phyloP scores from a whole-genome alignment of 1,140 invertebrate genomes.

The Drosophila sproati region DNA sequence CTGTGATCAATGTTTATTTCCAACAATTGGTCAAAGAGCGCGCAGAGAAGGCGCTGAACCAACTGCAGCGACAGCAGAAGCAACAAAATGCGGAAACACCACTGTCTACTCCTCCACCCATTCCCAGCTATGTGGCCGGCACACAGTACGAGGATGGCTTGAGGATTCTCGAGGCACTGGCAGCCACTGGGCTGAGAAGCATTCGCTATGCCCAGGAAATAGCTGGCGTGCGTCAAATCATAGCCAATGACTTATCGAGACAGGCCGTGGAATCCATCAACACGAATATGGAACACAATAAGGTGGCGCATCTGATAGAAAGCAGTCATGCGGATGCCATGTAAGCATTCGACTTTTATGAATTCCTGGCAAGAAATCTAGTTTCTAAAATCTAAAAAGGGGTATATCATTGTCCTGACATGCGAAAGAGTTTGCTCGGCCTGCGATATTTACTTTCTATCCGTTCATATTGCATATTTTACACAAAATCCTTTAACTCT shows the following conservation, averaged over 20 bases:
- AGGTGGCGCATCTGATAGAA: conserved; percentile 90
- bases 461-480: neutral
- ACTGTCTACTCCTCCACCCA: neutral
- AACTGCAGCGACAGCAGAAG: conserved; percentile 46
- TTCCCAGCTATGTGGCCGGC: conserved; percentile 49
- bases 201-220: conserved; percentile 98
- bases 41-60: conserved; percentile 60
- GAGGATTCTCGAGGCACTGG: conserved; percentile 95
- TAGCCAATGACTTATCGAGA: conserved; percentile 97
- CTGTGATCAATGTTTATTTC: conserved; percentile 87
- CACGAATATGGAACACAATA: conserved; percentile 92
- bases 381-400: too few species aligned
- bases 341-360: conserved; percentile 85
- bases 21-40: conserved; percentile 84
- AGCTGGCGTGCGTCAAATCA: conserved; percentile 90
- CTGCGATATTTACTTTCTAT: too few species aligned
- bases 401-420: too few species aligned
- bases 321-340: conserved; percentile 92
- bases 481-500: too few species aligned
- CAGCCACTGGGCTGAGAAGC: conserved; percentile 95
- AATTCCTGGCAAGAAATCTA: too few species aligned
- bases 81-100: conserved; percentile 9
- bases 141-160: conserved; percentile 86
- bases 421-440: too few species aligned
- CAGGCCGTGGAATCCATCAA: conserved; percentile 94